Evolutionary conservation across 2,888 invertebrate species (phyloP).

Genomic region (Malthinus flaveolus): DNA sequence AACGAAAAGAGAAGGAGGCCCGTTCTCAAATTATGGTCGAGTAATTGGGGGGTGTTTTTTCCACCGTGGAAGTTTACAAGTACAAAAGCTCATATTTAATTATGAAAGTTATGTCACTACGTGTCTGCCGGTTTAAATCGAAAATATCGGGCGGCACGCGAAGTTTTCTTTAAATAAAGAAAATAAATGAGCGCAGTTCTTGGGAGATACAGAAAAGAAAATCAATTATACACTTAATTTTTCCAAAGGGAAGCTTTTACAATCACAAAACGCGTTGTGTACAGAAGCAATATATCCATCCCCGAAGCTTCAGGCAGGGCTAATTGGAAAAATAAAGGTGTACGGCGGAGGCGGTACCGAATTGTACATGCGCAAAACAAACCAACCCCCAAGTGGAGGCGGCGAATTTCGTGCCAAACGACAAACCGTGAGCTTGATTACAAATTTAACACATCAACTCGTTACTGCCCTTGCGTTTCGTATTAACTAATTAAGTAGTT

Average conservation of each 20-base stretch:
- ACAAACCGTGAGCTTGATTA: conserved; percentile 31
- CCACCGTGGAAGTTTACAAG: conserved; percentile 2
- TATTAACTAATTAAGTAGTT: conserved; percentile 24
- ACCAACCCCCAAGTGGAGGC: conserved; percentile 44
- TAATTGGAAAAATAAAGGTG: conserved; percentile 55
- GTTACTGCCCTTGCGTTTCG: conserved; percentile 16
- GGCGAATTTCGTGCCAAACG: conserved; percentile 49
- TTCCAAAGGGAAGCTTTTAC: conserved; percentile 8
- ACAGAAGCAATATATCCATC: conserved; percentile 27
- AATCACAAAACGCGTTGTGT: conserved; percentile 22
- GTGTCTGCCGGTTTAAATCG: conserved; percentile 18
- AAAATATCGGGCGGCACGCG: conserved; percentile 26
- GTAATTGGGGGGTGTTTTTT: no score
- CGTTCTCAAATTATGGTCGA: no score
- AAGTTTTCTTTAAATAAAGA: conserved; percentile 21
- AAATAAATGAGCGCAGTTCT: conserved; percentile 13
- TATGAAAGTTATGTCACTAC: conserved; percentile 24
- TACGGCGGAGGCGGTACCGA: conserved; percentile 51
- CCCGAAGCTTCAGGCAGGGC: conserved; percentile 36
- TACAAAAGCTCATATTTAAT: conserved; percentile 25
- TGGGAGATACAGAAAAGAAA: conserved; percentile 10
- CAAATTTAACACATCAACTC: conserved; percentile 31
- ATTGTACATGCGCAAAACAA: conserved; percentile 46
- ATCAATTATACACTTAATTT: conserved; percentile 24
- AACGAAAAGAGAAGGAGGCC: neutral